Conservation (phyloP, 2,888 invertebrate genomes). For the Scaptomyza tumidula region DNA sequence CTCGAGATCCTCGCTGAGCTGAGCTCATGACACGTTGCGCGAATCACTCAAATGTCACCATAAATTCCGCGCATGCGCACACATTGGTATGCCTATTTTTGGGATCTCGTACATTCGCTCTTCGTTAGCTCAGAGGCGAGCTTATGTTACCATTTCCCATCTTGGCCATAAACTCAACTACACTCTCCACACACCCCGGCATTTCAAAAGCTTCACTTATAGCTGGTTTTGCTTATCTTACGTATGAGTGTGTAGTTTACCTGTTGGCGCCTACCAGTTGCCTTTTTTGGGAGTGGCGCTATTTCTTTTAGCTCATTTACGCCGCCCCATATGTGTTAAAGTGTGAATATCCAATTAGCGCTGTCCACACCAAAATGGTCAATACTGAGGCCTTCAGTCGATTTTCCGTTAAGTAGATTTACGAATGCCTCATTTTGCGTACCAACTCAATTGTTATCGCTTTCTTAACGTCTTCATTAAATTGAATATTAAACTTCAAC, state of each 20-base stretch:
- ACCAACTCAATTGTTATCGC: slow-evolving; percentile 6
- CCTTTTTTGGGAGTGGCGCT: slow-evolving; percentile 80
- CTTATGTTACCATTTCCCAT: slow-evolving; percentile 70
- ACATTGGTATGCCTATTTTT: slow-evolving; percentile 79
- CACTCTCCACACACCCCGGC: slow-evolving; percentile 1
- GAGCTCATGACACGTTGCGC: slow-evolving; percentile 71
- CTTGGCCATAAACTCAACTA: slow-evolving; percentile 48
- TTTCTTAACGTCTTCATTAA: slow-evolving; percentile 20
- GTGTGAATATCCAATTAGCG: slow-evolving; percentile 80
- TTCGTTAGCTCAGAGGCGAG: slow-evolving; percentile 48
- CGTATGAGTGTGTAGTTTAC: slow-evolving; percentile 35
- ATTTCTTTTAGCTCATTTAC: slow-evolving; percentile 71
- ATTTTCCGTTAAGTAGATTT: slow-evolving; percentile 17
- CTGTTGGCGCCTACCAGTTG: slow-evolving; percentile 75
- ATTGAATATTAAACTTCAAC: neutral
- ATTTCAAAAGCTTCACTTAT: slow-evolving; percentile 9
- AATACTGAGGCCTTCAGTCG: slow-evolving; percentile 4
- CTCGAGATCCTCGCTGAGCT: slow-evolving; percentile 48
- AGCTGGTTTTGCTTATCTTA: slow-evolving; percentile 41
- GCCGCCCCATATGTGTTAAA: slow-evolving; percentile 72
- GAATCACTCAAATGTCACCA: slow-evolving; percentile 82
- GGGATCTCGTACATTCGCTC: slow-evolving; percentile 45
- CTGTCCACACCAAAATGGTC: slow-evolving; percentile 54
- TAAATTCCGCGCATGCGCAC: slow-evolving; percentile 81
- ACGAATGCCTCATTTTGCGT: slow-evolving; percentile 3